Evolutionary conservation across 2,888 invertebrate genomes (phyloP), one percentile per base, ranked within the genome.

Genomic region (Drosophila hamatofila): DNA sequence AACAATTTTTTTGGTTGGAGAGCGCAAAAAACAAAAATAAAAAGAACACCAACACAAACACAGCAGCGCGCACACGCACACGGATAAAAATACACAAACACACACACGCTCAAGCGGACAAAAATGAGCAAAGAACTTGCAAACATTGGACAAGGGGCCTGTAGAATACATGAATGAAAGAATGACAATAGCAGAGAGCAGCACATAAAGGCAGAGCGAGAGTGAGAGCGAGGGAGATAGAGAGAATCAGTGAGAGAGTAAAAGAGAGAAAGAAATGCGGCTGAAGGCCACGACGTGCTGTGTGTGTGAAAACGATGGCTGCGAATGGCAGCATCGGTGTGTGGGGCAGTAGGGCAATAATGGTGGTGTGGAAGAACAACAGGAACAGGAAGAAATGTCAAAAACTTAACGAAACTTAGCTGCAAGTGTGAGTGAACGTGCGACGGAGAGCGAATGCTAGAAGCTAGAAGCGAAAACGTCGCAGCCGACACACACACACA

Each of bases 331-430:
- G 63, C 59, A 62, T 63, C 61, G 76, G 80, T 80, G 80, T 78
- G 81, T 84, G 89, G 84, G 84, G 84, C 84, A 84, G 84, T 84
- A 84, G 84, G 84, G 71, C 84, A 84, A 84, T 51, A 61, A 52
- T 63, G 54, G 61, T 58, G 61, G 55, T 59, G 51, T 75, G 69
- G 73, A 73, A 82, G 76, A 80, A 90, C 61, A 66, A 73, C 82
- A 84, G 90, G 88, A 90, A 86, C 89, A 83, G 73, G 78, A 84
- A 84, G 82, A 87, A 72, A 72, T 57, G 21, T 42, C 57, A 49
- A 73, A 76, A 87, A 88, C 88, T 86, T 87, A 65, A 88, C 85
- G 84, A 89, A 87, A 80, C 72, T 72, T 49, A 60, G 39, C n/a
- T 23, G 51, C 58, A 59, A 39, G 56, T 21, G 62, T 39, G 37